Conservation (phyloP, 2,888 invertebrate genomes). For the Parascotia fuliginaria region DNA sequence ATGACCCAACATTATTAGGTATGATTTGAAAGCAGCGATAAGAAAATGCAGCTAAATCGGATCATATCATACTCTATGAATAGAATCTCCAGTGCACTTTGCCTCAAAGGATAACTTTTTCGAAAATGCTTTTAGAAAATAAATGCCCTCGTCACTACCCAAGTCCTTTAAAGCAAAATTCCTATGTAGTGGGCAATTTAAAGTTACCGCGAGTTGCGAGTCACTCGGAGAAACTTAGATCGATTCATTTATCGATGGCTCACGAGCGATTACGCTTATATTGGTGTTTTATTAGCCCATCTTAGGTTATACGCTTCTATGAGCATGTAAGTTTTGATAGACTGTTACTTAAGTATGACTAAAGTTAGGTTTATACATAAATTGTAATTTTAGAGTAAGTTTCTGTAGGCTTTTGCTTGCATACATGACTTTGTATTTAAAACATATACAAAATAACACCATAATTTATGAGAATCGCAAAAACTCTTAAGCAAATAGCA, state of each 20-base stretch:
- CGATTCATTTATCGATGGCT: conserved; percentile 82
- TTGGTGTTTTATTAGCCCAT: conserved; percentile 72
- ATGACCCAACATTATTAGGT: too few species aligned
- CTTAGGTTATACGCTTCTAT: conserved; percentile 53
- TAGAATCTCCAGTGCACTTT: not conserved
- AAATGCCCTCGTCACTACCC: conserved; percentile 45
- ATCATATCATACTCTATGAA: too few species aligned
- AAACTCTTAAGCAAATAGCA: too few species aligned
- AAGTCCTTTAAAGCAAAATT: conserved; percentile 72
- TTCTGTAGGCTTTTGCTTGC: not conserved
- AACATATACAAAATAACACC: too few species aligned
- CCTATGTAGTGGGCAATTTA: conserved; percentile 76
- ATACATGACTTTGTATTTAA: not conserved
- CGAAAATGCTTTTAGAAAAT: conserved; percentile 43
- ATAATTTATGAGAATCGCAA: too few species aligned
- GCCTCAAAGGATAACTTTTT: conserved; percentile 17
- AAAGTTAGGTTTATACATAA: conserved; percentile 8
- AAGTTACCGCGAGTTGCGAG: conserved; percentile 72
- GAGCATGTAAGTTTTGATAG: conserved; percentile 38
- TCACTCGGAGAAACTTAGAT: conserved; percentile 80
- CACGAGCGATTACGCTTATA: conserved; percentile 80
- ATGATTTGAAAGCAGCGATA: too few species aligned
- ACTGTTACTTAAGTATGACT: conserved; percentile 30
- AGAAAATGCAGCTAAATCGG: too few species aligned
- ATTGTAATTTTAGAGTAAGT: not conserved